A percentile compares a stretch with the other conserved stretches of the same genome.
Conservation (phyloP, 2,113 vertebrate species). For the Dasypus novemcinctus region DNA sequence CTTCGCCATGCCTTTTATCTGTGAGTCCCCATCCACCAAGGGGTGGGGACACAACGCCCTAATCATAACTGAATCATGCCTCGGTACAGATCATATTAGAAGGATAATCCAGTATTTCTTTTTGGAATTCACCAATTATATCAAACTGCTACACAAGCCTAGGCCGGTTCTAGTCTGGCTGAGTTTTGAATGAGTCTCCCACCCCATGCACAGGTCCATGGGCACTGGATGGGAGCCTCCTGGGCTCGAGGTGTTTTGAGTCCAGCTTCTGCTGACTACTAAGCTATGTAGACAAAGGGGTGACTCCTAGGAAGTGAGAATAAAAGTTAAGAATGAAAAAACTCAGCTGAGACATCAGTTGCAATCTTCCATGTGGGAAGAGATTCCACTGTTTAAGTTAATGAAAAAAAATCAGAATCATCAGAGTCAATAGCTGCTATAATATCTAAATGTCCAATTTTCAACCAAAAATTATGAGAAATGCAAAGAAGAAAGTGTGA, state of each 20-base stretch:
- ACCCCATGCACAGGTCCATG: rapidly evolving
- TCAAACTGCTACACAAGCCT: no score
- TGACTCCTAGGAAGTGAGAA: background rate
- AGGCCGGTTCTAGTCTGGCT: background rate
- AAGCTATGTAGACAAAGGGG: background rate
- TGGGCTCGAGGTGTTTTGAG: background rate
- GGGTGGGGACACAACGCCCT: no score
- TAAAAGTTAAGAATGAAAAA: background rate
- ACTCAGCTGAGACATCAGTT: background rate
- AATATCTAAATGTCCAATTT: background rate
- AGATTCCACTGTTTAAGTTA: background rate
- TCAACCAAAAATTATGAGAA: background rate
- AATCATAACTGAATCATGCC: no score
- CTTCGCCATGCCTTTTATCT: no score
- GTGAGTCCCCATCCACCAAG: no score
- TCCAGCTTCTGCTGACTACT: background rate
- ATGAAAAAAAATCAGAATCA: no score
- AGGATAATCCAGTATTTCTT: no score
- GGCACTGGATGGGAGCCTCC: rapidly evolving
- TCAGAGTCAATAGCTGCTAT: background rate
- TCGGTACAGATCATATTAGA: no score
- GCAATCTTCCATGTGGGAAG: background rate
- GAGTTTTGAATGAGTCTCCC: background rate
- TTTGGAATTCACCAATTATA: no score
- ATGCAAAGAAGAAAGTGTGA: background rate